Evolutionary conservation across 2,888 invertebrate species (phyloP).

Genomic region (Spodoptera littoralis): DNA sequence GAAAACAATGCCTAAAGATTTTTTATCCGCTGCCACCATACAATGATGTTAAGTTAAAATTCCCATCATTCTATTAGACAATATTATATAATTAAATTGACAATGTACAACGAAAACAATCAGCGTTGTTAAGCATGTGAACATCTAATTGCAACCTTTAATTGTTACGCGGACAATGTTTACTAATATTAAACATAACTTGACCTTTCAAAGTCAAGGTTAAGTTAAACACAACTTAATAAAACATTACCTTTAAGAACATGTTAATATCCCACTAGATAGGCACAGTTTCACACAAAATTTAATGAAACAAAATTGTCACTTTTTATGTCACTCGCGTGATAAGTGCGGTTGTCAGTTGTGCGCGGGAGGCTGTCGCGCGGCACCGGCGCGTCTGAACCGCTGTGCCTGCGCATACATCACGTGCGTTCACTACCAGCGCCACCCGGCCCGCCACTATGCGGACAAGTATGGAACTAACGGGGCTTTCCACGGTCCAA

Average conservation of each 20-base stretch:
- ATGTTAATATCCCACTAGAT: slow-evolving; percentile 62
- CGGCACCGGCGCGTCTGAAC: slow-evolving; percentile 79
- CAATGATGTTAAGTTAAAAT: slow-evolving; percentile 34
- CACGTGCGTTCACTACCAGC: slow-evolving; percentile 81
- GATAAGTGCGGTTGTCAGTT: slow-evolving; percentile 69
- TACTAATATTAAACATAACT: slow-evolving; percentile 60
- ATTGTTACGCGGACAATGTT: slow-evolving; percentile 68
- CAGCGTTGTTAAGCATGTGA: slow-evolving; percentile 60
- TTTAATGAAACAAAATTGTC: slow-evolving; percentile 56
- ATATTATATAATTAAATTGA: slow-evolving; percentile 56
- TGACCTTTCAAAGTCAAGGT: slow-evolving; percentile 64
- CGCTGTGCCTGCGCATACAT: slow-evolving; percentile 80
- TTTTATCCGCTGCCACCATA: slow-evolving; percentile 24
- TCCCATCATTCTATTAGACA: slow-evolving; percentile 49
- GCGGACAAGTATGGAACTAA: slow-evolving; percentile 76
- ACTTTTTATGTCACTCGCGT: slow-evolving; percentile 79
- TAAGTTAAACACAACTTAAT: slow-evolving; percentile 55
- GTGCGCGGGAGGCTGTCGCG: slow-evolving; percentile 86
- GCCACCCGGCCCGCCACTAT: slow-evolving; percentile 72
- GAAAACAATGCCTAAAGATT: slow-evolving; percentile 16
- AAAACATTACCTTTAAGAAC: slow-evolving; percentile 70
- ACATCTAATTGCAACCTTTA: slow-evolving; percentile 59
- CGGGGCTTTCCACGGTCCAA: slow-evolving; percentile 79
- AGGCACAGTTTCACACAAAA: slow-evolving; percentile 60
- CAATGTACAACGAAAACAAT: slow-evolving; percentile 59